A percentile compares a stretch with the other conserved stretches of the same genome.
phyloP scores from a whole-genome alignment of 1,140 invertebrate genomes.

The Melipona quadrifasciata region DNA sequence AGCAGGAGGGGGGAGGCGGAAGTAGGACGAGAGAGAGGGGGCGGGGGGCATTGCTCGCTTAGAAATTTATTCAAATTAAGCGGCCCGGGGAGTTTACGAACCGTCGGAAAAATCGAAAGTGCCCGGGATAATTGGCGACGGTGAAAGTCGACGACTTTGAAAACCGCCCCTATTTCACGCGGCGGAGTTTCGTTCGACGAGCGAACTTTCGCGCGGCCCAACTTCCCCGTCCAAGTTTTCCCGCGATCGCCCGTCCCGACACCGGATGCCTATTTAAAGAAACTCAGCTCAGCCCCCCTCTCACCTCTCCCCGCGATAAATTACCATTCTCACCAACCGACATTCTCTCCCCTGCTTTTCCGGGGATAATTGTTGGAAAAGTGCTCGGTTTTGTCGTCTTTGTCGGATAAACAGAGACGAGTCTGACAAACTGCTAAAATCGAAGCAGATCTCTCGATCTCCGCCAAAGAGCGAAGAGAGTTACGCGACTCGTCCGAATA shows the following conservation, averaged over 20 bases:
- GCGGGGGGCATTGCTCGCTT: constrained; percentile 59
- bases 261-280: constrained; percentile 36
- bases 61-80: constrained; percentile 79
- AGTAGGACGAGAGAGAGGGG: constrained; percentile 33
- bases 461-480: not conserved
- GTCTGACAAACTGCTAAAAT: not conserved
- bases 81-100: constrained; percentile 53
- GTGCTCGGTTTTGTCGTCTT: not conserved
- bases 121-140: constrained; percentile 69
- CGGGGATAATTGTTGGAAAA: not conserved
- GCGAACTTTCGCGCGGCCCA: constrained; percentile 57
- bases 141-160: constrained; percentile 72
- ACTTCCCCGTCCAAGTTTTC: constrained; percentile 61
- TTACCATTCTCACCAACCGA: not conserved
- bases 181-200: constrained; percentile 61
- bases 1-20: constrained; percentile 5
- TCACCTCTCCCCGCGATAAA: not conserved
- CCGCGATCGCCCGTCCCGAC: constrained; percentile 18
- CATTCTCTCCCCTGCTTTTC: not conserved
- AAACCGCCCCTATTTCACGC: constrained; percentile 63
- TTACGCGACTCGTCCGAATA: not conserved
- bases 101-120: constrained; percentile 71
- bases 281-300: not conserved
- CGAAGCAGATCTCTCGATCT: not conserved
- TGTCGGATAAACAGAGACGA: not conserved